Base-by-base conservation (phyloP, 2,113 vertebrate genomes). In the Chaetops frenatus region DNA sequence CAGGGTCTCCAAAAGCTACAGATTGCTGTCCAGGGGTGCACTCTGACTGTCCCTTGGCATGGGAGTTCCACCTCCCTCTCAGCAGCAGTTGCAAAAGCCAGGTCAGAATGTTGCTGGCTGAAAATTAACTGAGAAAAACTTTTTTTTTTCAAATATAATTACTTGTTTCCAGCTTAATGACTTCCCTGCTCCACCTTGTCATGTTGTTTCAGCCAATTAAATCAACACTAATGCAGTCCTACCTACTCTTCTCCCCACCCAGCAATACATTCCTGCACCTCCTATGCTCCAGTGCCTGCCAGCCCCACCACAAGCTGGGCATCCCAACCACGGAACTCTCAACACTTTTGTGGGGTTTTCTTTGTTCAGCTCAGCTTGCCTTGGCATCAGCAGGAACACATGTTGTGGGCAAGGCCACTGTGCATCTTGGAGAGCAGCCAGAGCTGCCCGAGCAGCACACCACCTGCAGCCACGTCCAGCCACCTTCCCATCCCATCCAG, bases 281-380 rank as follows among this genome's bases (percentile, higher is more conserved):
- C 47, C 62, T 58, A 24, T 27, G 16, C 3, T 1, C 42, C 58
- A 35, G 2, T 0, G 25, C 61, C 42, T 12, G 14, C 80, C 33
- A 25, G 45, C 42, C 61, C 22, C 24, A 56, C 12, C 16, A 35
- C 4, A 53, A 1, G 0, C 6, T 5, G 16, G 8, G 50, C 28
- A 33, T 14, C 36, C 14, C 0, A 74, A 21, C n/a, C 5, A 18
- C 0, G 0, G 35, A 42, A 48, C 3, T 2, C 44, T n/a, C 6
- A 0, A 40, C 3, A 1, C 45, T 45, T 56, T 5, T 7, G 36
- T 18, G 7, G 20, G 31, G 5, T 50, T 83, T 66, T 21, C n/a
- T 88, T 35, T 51, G 64, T 1, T 42, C 38, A 88, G 38, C 72
- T 82, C 85, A 29, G 31, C 36, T 57, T 50, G 29, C 71, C 58